Evolutionary conservation across 2,113 vertebrate genomes (phyloP).

Genomic region (Cygnus buccinator): DNA sequence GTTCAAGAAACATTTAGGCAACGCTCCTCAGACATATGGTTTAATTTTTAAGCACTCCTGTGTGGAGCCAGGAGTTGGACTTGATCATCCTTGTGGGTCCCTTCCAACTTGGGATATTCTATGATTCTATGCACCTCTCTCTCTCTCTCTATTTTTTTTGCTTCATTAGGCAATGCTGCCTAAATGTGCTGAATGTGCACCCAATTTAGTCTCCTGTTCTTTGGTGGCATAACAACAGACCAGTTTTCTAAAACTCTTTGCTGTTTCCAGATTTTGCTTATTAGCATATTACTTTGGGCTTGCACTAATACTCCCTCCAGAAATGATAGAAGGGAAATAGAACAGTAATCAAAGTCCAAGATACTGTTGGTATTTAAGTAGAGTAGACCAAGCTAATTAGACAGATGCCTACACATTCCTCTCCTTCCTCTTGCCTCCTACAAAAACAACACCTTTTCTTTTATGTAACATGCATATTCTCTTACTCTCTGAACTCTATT

Average conservation of each 20-base stretch:
- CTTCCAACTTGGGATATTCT: background rate
- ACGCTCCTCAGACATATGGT: too few relatives aligned
- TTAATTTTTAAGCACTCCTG: too few relatives aligned
- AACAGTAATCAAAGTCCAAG: background rate
- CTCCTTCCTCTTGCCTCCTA: background rate
- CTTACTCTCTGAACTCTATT: background rate
- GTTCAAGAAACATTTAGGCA: too few relatives aligned
- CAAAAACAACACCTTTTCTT: background rate
- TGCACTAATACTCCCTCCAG: background rate
- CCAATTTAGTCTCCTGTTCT: background rate
- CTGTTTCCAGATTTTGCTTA: conserved; percentile 40
- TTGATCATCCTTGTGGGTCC: too few relatives aligned
- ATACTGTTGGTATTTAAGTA: background rate
- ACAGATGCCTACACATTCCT: background rate
- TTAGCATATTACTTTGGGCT: conserved; percentile 36
- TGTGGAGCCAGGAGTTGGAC: too few relatives aligned
- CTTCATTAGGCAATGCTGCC: background rate
- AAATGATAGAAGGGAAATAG: background rate
- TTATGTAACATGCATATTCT: background rate
- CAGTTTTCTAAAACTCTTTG: conserved; percentile 20
- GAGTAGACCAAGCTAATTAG: background rate
- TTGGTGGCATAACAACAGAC: background rate
- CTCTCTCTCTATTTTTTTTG: background rate
- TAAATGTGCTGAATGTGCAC: background rate
- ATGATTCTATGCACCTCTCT: background rate